Conservation (phyloP, 2,797 vertebrate species). For the Sciurus vulgaris region DNA sequence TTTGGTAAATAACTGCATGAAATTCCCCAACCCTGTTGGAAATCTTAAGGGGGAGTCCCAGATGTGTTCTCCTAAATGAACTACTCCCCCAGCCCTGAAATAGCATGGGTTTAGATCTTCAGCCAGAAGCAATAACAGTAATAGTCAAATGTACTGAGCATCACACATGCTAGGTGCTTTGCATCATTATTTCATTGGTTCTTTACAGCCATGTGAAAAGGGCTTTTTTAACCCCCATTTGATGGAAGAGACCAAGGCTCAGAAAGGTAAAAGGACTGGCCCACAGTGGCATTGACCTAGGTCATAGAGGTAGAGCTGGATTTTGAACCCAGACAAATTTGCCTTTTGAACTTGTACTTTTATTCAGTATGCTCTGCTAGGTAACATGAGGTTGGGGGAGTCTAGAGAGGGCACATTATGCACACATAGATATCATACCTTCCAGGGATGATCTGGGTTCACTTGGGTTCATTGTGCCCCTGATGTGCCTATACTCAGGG, state of each 20-base stretch:
- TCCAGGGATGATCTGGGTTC: conserved; percentile 63
- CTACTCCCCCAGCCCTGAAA: not conserved
- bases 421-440: not conserved
- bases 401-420: not conserved
- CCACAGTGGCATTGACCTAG: not conserved
- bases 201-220: not conserved
- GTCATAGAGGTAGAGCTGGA: not conserved
- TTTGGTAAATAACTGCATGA: conserved; percentile 75
- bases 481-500: conserved; percentile 36
- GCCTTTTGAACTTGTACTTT: conserved; percentile 40
- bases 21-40: conserved; percentile 58
- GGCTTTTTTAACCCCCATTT: not conserved
- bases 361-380: conserved; percentile 12
- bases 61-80: conserved; percentile 35
- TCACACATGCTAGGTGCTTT: conserved; percentile 20
- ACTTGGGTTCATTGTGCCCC: conserved; percentile 61
- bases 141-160: not conserved
- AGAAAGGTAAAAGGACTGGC: conserved; percentile 37
- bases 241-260: not conserved
- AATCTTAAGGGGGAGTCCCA: conserved; percentile 62
- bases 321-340: conserved; percentile 32
- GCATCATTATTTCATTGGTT: not conserved
- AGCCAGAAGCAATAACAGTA: not conserved
- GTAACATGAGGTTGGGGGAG: conserved; percentile 30
- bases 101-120: not conserved